A percentile compares a stretch with the other conserved stretches of the same genome.
These are phyloP conservation scores for Galaxea fascicularis DNA, from an alignment of 92 coral and sea anemone genomes.

Conservation along the genomic window DNA sequence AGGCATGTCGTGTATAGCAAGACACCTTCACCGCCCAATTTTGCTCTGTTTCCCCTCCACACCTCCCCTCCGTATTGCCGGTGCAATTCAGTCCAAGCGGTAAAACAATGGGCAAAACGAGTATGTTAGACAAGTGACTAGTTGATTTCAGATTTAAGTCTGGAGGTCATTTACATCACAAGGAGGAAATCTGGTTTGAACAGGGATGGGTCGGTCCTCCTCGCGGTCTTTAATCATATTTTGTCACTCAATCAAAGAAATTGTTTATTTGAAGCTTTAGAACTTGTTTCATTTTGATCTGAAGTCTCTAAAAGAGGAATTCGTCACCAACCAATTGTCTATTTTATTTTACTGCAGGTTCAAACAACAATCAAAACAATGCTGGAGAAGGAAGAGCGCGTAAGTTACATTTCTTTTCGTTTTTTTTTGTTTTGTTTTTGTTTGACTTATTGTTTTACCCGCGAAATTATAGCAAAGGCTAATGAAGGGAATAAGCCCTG, in stretches of 20 bases:
- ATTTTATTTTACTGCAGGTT: conserved; percentile 31
- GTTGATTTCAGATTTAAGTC: too few relatives aligned
- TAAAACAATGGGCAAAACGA: too few relatives aligned
- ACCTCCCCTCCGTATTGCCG: too few relatives aligned
- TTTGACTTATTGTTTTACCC: not conserved
- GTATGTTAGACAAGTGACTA: too few relatives aligned
- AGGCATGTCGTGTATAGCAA: too few relatives aligned
- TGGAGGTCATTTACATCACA: too few relatives aligned
- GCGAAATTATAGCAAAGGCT: not conserved
- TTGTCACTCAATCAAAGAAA: too few relatives aligned
- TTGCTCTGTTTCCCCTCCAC: too few relatives aligned
- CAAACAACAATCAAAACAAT: conserved; percentile 64
- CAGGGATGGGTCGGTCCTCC: too few relatives aligned
- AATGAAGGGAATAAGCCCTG: not conserved
- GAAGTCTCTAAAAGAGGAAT: not conserved
- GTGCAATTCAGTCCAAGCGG: too few relatives aligned
- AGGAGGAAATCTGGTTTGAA: too few relatives aligned
- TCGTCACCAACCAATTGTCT: not conserved
- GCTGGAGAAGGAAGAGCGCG: conserved; percentile 66
- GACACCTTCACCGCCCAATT: not conserved
- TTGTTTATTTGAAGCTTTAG: not conserved
- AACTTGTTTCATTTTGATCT: not conserved
- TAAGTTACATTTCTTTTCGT: not conserved
- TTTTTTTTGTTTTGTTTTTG: not conserved
- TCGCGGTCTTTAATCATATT: too few relatives aligned